Evolutionary conservation across 2,113 vertebrate genomes (phyloP), one percentile per base, ranked within the genome.

Genomic region (Elachura formosa): DNA sequence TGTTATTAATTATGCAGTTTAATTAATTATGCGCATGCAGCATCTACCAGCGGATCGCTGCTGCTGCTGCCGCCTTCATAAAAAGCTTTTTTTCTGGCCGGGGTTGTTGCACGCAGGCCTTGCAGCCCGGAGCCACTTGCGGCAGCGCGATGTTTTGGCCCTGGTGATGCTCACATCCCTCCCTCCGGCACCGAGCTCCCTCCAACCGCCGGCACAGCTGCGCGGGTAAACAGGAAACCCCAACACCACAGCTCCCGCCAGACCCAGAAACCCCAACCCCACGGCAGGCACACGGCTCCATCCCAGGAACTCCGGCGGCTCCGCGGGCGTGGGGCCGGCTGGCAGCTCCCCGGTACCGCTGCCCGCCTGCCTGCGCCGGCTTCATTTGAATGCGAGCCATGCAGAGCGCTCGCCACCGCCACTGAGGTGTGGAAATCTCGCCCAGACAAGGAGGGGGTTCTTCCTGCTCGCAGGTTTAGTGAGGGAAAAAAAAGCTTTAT

Each of bases 191-290:
- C 45, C 63, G 76, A 56, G 14, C 85, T 28, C 11, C 43, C 78
- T 54, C 71, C 85, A 89, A 93, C 94, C 86, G 81, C 86, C 89
- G 66, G 95, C 69, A 85, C 96, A 87, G 86, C 96, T 95, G 95
- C 89, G 56, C 83, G 56, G 45, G 96, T 97, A 97, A 97, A 98
- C 97, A 97, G 98, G 98, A 98, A 98, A 96, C 97, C 94, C 84
- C 28, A 58, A 79, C 41, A 18, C 92, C 56, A 12, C 64, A 21
- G 79, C 59, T 48, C 71, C 91, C 52, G 28, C 48, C 77, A 81
- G 89, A 72, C 43, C 43, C 85, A 49, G 12, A n/a, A 92, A 69
- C 83, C 87, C 83, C 92, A 45, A 23, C 6, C 45, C 64, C 83
- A 5, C 1, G n/a, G 83, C 61, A 18, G 63, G 43, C 41, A 4